Evolutionary conservation across 2,797 vertebrate genomes (phyloP), one percentile per base, ranked within the genome.

Genomic region (Eutrigla gurnardus): DNA sequence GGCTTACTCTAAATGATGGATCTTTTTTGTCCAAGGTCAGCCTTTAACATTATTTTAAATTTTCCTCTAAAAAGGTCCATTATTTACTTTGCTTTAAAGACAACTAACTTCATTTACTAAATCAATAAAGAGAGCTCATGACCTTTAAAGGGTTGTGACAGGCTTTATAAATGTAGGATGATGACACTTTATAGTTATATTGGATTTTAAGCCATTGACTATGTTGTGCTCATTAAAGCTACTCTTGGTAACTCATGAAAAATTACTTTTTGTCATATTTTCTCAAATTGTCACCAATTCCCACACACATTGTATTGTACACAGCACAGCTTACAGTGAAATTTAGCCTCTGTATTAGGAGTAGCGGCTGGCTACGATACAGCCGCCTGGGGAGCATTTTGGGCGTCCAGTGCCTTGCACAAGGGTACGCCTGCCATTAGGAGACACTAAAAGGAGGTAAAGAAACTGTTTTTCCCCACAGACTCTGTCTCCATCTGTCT

Each of bases 1-100:
- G 18, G 10, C 13, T 78, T 65, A 13, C 11, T 65, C 1, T 58
- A 32, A 72, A 80, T 74, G 59, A 46, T 36, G 4, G 36, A 67
- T 61, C 10, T 25, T 49, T 47, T 58, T 39, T 42, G 42, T 73
- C 17, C 39, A 57, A 77, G 45, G 54, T 75, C 15, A 2, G 4
- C 25, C n/a, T 7, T 40, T 18, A 45, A 15, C 7, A 54, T 13
- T 40, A 40, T 43, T 25, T 25, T 25, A 25, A 25, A 25, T 25
- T 25, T 25, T 25, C 25, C 13, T 25, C 7, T 15, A 17, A 61
- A 53, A 25, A 11, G 2, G 5, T 52, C 1, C 25, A 9, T 18
- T 13, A 37, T 59, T 15, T 37, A 45, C 45, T 65, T 2, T 36
- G 17, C 7, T 25, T 58, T 32, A 35, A 4, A 42, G 7, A 5